Percentiles rank a stretch among this genome's conserved stretches.
Conservation (phyloP, 2,113 vertebrate genomes). For the Ceyx melanurus region DNA sequence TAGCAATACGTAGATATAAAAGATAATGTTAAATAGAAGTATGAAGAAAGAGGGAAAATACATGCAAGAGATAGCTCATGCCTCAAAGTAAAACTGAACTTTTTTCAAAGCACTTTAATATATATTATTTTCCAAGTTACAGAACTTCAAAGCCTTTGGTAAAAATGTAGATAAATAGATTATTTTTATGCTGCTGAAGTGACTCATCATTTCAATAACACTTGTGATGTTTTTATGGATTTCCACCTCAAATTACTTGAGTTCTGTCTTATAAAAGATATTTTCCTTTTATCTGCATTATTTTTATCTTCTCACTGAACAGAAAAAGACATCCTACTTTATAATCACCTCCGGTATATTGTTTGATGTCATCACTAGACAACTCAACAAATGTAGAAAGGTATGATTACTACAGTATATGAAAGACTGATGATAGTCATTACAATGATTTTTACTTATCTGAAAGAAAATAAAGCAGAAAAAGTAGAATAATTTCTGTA, state of each 20-base stretch:
- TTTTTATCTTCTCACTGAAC: conserved; percentile 47
- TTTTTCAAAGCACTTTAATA: conserved; percentile 21
- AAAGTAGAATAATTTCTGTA: not conserved
- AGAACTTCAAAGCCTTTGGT: conserved; percentile 44
- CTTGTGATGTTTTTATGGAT: not conserved
- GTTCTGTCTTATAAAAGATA: conserved; percentile 29
- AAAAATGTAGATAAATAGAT: conserved; percentile 49
- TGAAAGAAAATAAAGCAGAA: not conserved
- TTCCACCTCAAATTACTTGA: conserved; percentile 31
- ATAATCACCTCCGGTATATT: conserved; percentile 30
- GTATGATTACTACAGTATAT: conserved; percentile 1
- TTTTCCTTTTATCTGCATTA: conserved; percentile 44
- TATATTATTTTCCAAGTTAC: conserved; percentile 8
- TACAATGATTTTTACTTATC: not conserved
- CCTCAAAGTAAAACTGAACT: conserved; percentile 10
- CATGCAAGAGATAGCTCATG: not conserved
- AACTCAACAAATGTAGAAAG: conserved; percentile 15
- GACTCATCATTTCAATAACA: conserved; percentile 45
- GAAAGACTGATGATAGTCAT: conserved; percentile 20
- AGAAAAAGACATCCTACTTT: not conserved
- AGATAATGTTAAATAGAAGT: not conserved
- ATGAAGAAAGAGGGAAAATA: not conserved
- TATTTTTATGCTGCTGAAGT: conserved; percentile 29
- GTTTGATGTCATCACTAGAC: conserved; percentile 53
- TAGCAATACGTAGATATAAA: not conserved